These are phyloP conservation scores for Tenthredo notha DNA, from an alignment of 2,888 invertebrate species.

Conservation along the genomic window DNA sequence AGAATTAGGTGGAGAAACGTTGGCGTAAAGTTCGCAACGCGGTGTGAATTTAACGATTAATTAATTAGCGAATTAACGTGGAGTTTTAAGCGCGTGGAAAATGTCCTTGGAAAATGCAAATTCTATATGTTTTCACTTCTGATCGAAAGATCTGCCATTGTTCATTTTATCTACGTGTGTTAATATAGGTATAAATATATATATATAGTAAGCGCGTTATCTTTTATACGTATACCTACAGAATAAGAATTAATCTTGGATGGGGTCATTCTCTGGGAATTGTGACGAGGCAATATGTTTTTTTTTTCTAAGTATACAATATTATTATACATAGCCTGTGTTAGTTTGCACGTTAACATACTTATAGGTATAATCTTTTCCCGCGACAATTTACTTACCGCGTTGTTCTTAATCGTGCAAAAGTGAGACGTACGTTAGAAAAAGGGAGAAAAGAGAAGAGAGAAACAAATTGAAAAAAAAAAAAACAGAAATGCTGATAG, in stretches of 20 bases:
- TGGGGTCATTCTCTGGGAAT: constrained; percentile 39
- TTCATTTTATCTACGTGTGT: constrained; percentile 32
- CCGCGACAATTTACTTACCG: neutral
- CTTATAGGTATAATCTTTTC: constrained; percentile 6
- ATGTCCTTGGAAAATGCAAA: constrained; percentile 48
- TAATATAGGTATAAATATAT: neutral
- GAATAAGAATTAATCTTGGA: neutral
- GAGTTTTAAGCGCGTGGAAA: neutral
- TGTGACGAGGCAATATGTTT: constrained; percentile 41
- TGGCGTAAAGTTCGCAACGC: neutral
- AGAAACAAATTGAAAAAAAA: too few relatives aligned
- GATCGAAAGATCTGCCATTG: constrained; percentile 50
- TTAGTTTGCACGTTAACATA: constrained; percentile 25
- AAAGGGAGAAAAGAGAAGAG: neutral
- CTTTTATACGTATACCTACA: neutral
- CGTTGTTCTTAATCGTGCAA: neutral
- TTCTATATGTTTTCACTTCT: constrained; percentile 42
- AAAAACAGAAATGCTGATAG: neutral
- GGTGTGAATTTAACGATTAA: constrained; percentile 25
- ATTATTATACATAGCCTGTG: neutral
- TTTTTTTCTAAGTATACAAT: constrained; percentile 36
- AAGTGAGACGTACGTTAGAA: neutral
- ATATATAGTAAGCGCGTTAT: neutral
- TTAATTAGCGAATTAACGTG: constrained; percentile 19
- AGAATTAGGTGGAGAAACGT: neutral